A percentile compares a stretch with the other conserved stretches of the same genome.
These are phyloP conservation scores for Heliconius melpomene DNA, from an alignment of 1,140 invertebrate genomes.

Conservation along the genomic window DNA sequence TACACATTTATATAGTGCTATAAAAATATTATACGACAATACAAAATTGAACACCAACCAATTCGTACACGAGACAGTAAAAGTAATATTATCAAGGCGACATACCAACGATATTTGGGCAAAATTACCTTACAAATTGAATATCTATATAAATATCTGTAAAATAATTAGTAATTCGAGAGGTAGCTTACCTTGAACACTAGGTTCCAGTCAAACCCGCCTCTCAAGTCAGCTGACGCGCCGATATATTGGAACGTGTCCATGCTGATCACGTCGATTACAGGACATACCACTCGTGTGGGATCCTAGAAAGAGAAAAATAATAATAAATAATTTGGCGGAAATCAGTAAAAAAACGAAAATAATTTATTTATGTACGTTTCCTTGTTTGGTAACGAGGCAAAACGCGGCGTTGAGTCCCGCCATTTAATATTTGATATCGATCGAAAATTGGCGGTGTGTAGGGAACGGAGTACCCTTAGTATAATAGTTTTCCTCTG, in stretches of 20 bases:
- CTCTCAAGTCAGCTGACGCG: conserved; percentile 93
- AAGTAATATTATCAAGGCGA: background rate
- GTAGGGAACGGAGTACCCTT: no score
- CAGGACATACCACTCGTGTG: conserved; percentile 94
- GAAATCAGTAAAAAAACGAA: no score
- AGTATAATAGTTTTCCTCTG: no score
- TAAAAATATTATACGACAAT: background rate
- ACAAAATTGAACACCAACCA: no score
- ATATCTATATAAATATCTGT: background rate
- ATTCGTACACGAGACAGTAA: background rate
- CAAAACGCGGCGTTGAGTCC: background rate
- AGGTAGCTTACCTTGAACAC: conserved; percentile 84
- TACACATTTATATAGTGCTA: no score
- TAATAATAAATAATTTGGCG: background rate
- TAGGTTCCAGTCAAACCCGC: conserved; percentile 99
- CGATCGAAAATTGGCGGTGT: no score
- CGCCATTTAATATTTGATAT: no score
- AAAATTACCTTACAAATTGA: background rate
- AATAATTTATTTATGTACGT: no score
- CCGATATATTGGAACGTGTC: conserved; percentile 98
- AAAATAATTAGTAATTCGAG: conserved; percentile 22
- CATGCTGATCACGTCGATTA: conserved; percentile 99
- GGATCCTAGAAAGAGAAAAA: conserved; percentile 84
- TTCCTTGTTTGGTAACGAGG: no score
- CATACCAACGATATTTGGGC: background rate